These are phyloP conservation scores for Ammodytes marinus DNA, from an alignment of 2,113 vertebrate genomes.

Conservation along the genomic window DNA sequence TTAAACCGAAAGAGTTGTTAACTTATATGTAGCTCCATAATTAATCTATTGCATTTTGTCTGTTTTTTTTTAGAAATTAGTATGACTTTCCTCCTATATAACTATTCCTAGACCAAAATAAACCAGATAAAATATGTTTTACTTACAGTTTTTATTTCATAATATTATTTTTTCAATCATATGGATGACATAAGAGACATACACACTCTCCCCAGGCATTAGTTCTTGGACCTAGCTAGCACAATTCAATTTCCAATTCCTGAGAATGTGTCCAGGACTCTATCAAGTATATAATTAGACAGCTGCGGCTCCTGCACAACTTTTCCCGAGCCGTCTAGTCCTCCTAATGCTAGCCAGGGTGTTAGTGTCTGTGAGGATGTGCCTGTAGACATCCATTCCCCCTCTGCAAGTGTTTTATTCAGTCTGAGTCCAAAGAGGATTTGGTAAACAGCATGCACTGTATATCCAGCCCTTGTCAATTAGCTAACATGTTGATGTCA, in stretches of 20 bases:
- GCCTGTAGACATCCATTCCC: conserved; percentile 16
- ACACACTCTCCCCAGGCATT: not conserved
- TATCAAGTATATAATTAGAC: not conserved
- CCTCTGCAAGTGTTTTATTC: conserved; percentile 40
- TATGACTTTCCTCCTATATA: too few species aligned
- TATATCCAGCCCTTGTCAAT: conserved; percentile 43
- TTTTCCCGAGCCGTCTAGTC: not conserved
- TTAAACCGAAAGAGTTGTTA: not conserved
- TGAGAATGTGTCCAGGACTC: not conserved
- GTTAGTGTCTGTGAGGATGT: not conserved
- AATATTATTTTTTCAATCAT: not conserved
- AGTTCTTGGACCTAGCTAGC: not conserved
- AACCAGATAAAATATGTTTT: not conserved
- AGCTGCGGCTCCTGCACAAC: not conserved
- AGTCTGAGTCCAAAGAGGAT: conserved; percentile 66
- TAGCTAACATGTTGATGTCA: conserved; percentile 73
- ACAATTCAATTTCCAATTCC: not conserved
- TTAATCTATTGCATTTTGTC: not conserved
- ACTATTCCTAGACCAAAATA: not conserved
- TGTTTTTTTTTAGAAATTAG: too few species aligned
- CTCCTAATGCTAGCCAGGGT: not conserved
- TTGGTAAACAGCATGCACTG: conserved; percentile 38
- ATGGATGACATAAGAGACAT: not conserved
- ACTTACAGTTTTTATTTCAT: not conserved
- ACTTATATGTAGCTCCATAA: not conserved